Conservation (phyloP, 1,140 invertebrate genomes). For the Drosophila teissieri region DNA sequence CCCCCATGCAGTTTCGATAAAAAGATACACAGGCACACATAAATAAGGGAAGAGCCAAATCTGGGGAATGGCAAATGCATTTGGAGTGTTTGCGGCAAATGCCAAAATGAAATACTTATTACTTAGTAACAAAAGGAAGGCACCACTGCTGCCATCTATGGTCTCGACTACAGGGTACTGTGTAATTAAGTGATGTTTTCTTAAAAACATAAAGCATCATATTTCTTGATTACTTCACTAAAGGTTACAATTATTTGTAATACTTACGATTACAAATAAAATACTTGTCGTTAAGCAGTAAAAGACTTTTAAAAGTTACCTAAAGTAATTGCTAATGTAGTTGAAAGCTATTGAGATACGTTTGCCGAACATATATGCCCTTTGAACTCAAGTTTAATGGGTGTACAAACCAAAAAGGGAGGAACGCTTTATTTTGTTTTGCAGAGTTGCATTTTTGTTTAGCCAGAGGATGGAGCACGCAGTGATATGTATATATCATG, state of each 20-base stretch:
- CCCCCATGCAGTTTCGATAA: conserved; percentile 34
- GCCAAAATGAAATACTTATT: conserved; percentile 81
- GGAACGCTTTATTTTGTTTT: conserved; percentile 65
- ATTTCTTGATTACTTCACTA: too few species aligned
- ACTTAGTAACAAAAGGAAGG: conserved; percentile 63
- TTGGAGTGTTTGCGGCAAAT: conserved; percentile 80
- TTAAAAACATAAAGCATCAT: not conserved
- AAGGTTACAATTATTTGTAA: too few species aligned
- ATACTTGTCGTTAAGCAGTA: too few species aligned
- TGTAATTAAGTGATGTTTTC: not conserved
- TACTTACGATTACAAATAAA: too few species aligned
- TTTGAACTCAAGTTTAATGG: not conserved
- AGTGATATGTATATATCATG: conserved; percentile 39
- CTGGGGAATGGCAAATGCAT: conserved; percentile 74
- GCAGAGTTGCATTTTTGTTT: conserved; percentile 73
- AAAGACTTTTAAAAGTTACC: too few species aligned
- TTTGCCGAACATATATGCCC: not conserved
- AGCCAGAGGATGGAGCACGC: conserved; percentile 16
- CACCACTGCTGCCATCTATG: not conserved
- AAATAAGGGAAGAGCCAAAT: conserved; percentile 37
- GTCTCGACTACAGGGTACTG: not conserved
- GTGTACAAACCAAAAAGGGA: conserved; percentile 21
- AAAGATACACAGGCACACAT: conserved; percentile 37
- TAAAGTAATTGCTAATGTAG: not conserved
- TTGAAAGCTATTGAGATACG: too few species aligned